These are phyloP conservation scores for Parauchenoglanis ngamensis DNA, from an alignment of 2,797 vertebrate genomes.

Conservation along the genomic window DNA sequence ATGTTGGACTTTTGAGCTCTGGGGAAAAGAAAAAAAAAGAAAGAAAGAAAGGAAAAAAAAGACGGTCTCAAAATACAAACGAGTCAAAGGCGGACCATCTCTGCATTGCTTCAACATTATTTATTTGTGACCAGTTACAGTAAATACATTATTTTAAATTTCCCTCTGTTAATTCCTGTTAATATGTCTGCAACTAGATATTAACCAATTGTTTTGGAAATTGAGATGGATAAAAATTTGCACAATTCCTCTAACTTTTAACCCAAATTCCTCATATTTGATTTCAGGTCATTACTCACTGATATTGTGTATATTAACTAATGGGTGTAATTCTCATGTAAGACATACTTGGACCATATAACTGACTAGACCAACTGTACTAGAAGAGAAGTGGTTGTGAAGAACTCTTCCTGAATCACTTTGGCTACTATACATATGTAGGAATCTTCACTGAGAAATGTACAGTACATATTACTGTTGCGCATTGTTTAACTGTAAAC, in stretches of 20 bases:
- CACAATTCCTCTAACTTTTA: neutral
- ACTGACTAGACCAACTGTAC: neutral
- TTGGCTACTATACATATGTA: neutral
- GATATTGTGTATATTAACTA: neutral
- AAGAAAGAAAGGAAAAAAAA: neutral
- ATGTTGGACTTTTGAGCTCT: neutral
- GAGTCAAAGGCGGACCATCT: neutral
- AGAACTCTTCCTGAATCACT: neutral
- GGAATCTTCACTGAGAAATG: neutral
- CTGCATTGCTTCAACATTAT: slow-evolving; percentile 3
- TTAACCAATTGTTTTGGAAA: neutral
- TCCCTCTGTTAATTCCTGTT: neutral
- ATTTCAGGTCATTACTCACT: neutral
- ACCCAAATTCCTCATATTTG: neutral
- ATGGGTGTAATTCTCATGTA: neutral
- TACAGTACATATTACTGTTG: neutral
- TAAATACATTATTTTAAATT: neutral
- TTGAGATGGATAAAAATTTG: neutral
- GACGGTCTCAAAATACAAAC: neutral
- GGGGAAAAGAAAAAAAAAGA: neutral
- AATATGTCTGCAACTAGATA: neutral
- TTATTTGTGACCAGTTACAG: slow-evolving; percentile 13
- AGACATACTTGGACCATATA: neutral
- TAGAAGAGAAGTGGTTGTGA: neutral
- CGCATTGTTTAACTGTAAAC: slow-evolving; percentile 5